Evolutionary conservation across 2,113 vertebrate species (phyloP), one percentile per base, ranked within the genome.

Genomic region (Xiphophorus couchianus): DNA sequence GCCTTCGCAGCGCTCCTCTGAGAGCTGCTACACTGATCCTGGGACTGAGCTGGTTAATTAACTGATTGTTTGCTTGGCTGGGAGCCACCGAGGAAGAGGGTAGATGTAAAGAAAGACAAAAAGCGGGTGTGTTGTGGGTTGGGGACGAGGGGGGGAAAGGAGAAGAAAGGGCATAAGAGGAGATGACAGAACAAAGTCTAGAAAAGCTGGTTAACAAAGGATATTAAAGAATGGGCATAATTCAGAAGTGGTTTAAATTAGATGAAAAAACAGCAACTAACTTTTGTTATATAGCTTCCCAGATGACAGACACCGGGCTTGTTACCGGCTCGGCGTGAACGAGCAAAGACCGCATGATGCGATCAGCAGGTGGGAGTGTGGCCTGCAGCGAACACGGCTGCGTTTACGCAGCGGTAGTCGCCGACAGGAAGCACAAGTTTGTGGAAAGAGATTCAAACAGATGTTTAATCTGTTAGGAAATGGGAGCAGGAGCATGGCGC

Each of bases 41-140:
- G 92, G 94, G 92, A 93, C 90, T 81, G 89, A 94, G 93, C 84
- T 94, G 93, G 93, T 94, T 95, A 94, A 95, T 95, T 95, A 94
- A 94, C 93, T 92, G 93, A 93, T 93, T 92, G 93, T 90, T 92
- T 91, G 86, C 88, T 90, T 93, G 94, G 94, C 93, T 88, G 89
- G 64, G 71, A 91, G 94, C 93, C 93, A 93, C 76, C n/a, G 66
- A 83, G 85, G 90, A 83, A 88, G 67, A 69, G 73, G 77, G 76
- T 63, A 62, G 80, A 89, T 80, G 70, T 70, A 70, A 66, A 76
- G 74, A 44, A 62, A 86, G 80, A 89, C 73, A 79, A 73, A 70
- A 69, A 44, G 35, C 35, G 35, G 35, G 10, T 12, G 35, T 37
- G 35, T 10, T 37, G 35, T 12, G 10, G 35, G 10, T 11, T 37